These are phyloP conservation scores for Lycaon pictus DNA, from an alignment of 2,113 vertebrate species.

Conservation along the genomic window DNA sequence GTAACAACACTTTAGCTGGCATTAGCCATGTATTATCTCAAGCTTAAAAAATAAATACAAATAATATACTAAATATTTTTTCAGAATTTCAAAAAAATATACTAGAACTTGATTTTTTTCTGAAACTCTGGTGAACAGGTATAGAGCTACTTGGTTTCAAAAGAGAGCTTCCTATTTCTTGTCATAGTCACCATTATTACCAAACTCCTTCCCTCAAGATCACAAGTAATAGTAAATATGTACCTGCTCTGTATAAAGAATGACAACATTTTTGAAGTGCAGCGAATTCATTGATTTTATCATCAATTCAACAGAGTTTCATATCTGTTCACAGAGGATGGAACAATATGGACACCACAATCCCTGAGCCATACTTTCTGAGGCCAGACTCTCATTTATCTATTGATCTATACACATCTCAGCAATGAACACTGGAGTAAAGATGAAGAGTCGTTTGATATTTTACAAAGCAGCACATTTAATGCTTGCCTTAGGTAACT, in stretches of 20 bases:
- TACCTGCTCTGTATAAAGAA: not conserved
- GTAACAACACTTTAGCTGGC: not conserved
- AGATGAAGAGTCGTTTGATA: not conserved
- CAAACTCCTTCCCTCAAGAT: not conserved
- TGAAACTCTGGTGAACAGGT: slow-evolving; percentile 16
- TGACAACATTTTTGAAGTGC: not conserved
- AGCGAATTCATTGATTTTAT: not conserved
- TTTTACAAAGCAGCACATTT: slow-evolving; percentile 38
- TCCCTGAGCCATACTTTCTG: not conserved
- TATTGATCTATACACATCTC: not conserved
- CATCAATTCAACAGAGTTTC: not conserved
- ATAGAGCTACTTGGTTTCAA: slow-evolving; percentile 12
- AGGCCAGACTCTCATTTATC: not conserved
- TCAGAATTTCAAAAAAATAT: slow-evolving; percentile 37
- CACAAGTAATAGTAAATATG: not conserved
- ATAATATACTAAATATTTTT: not conserved
- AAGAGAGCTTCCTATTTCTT: slow-evolving; percentile 11
- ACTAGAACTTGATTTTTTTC: slow-evolving; percentile 22
- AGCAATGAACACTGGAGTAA: not conserved
- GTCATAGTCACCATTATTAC: not conserved
- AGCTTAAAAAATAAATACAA: slow-evolving; percentile 53
- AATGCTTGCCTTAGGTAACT: slow-evolving; percentile 14
- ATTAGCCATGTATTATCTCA: slow-evolving; percentile 22
- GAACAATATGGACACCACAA: not conserved
- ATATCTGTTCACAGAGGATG: not conserved